Percentiles rank a stretch among this genome's conserved stretches.
These are phyloP conservation scores for Heterohyrax brucei DNA, from an alignment of 2,797 vertebrate genomes.

Conservation along the genomic window DNA sequence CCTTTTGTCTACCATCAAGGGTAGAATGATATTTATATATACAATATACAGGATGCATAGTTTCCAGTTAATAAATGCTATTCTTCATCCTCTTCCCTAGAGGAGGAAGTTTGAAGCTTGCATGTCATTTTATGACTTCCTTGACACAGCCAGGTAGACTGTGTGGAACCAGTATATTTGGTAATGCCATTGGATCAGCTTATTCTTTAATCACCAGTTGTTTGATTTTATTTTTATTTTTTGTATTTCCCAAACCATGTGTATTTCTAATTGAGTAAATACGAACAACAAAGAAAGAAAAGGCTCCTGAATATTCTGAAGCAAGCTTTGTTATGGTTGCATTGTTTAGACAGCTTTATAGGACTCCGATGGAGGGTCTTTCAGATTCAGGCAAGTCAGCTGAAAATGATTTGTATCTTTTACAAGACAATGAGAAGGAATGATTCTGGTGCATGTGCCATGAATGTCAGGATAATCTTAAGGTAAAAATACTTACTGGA, in stretches of 20 bases:
- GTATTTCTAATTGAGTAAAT: slow-evolving; percentile 25
- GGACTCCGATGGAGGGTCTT: slow-evolving; percentile 8
- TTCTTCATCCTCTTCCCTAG: background rate
- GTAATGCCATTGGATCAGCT: slow-evolving; percentile 1
- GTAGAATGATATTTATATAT: background rate
- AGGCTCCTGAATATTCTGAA: slow-evolving; percentile 65
- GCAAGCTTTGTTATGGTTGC: slow-evolving; percentile 58
- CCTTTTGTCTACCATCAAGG: background rate
- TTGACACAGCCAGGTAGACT: background rate
- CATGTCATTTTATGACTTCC: slow-evolving; percentile 8
- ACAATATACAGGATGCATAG: background rate
- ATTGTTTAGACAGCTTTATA: slow-evolving; percentile 63
- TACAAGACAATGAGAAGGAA: slow-evolving; percentile 59
- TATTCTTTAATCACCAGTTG: slow-evolving; percentile 9
- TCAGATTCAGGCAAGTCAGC: slow-evolving; percentile 60
- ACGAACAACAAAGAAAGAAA: background rate
- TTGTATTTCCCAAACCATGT: background rate
- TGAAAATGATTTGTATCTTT: slow-evolving; percentile 75
- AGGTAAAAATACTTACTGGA: slow-evolving; percentile 28
- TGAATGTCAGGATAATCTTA: slow-evolving; percentile 71
- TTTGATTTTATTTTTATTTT: background rate
- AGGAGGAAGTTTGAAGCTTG: slow-evolving; percentile 26
- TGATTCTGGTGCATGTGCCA: slow-evolving; percentile 47
- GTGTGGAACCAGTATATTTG: slow-evolving; percentile 17
- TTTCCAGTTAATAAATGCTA: background rate